Percentiles rank a stretch among this genome's conserved stretches.
Conservation (phyloP, 2,888 invertebrate species). For the Gymnocheta viridis region DNA sequence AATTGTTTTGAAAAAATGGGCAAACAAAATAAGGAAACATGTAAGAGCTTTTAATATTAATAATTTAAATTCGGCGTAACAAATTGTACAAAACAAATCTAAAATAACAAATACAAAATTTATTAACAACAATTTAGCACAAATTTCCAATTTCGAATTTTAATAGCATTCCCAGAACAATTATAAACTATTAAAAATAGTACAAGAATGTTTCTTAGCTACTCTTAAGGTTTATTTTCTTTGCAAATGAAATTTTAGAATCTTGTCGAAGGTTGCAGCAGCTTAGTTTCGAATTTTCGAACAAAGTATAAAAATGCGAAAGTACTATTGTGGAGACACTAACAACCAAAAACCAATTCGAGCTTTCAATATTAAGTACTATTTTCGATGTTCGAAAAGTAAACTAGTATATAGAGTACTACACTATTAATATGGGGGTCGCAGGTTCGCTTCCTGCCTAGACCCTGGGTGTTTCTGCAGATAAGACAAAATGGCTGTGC, state of each 20-base stretch:
- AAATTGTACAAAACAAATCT: not conserved
- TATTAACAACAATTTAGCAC: too few species aligned
- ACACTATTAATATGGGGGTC: too few species aligned
- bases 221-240: not conserved
- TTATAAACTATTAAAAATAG: too few species aligned
- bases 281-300: conserved; percentile 24
- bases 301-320: not conserved
- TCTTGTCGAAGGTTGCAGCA: not conserved
- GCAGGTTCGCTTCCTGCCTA: too few species aligned
- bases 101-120: not conserved
- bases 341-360: not conserved
- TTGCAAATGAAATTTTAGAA: not conserved
- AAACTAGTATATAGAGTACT: too few species aligned
- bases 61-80: not conserved
- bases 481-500: too few species aligned
- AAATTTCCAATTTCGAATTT: too few species aligned
- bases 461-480: too few species aligned
- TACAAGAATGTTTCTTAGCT: not conserved
- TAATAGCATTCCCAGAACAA: too few species aligned
- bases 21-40: not conserved
- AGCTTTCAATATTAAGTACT: not conserved
- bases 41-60: conserved; percentile 13
- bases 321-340: not conserved
- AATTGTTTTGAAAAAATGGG: conserved; percentile 21
- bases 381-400: not conserved